Conservation (phyloP, 35 echinoderm and acorn worm species). For the Acanthaster planci region DNA sequence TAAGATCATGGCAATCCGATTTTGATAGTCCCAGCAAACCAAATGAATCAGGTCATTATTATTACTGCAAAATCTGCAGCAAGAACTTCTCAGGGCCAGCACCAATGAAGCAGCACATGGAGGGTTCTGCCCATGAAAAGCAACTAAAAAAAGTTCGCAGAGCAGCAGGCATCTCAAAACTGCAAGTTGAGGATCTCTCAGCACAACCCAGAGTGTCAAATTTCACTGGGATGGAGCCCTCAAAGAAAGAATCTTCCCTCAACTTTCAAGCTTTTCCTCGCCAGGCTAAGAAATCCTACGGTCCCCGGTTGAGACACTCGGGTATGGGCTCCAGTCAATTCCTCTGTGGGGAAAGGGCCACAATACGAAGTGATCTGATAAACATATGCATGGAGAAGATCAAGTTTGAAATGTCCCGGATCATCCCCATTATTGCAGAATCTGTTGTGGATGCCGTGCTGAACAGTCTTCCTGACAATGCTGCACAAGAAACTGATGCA, state of each 20-base stretch:
- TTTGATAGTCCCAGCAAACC: not conserved
- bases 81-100: constrained; percentile 2
- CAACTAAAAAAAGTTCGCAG: not conserved
- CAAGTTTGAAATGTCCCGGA: not conserved
- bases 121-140: not conserved
- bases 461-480: not conserved
- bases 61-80: not conserved
- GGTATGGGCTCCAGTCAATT: not conserved
- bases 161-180: not conserved
- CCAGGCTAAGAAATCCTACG: too few species aligned
- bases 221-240: not conserved
- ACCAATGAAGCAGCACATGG: constrained; percentile 17
- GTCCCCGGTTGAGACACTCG: not conserved
- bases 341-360: not conserved
- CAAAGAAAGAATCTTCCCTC: not conserved
- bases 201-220: not conserved
- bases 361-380: not conserved
- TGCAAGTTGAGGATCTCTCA: not conserved
- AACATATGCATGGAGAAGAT: not conserved
- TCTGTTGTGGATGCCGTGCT: constrained; percentile 3
- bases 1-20: not conserved
- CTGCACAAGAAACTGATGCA: not conserved
- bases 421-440: not conserved
- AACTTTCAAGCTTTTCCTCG: not conserved
- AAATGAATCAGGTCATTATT: not conserved